A percentile compares a stretch with the other conserved stretches of the same genome.
These are phyloP conservation scores for Rousettus madagascariensis DNA, from an alignment of 2,797 vertebrate species.

Conservation along the genomic window DNA sequence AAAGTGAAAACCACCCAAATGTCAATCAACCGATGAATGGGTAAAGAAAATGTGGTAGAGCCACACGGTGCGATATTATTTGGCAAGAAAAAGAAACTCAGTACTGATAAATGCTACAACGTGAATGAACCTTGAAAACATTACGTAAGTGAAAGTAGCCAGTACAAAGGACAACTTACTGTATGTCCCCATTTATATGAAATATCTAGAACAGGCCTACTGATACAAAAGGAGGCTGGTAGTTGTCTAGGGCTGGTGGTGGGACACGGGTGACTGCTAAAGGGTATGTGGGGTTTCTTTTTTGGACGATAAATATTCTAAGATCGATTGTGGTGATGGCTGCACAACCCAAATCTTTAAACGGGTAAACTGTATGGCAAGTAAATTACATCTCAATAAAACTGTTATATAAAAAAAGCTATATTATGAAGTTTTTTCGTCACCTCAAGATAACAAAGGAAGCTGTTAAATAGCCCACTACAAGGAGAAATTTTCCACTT, in stretches of 20 bases:
- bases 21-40: neutral
- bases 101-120: neutral
- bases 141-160: neutral
- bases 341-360: neutral
- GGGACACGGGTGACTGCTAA: neutral
- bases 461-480: neutral
- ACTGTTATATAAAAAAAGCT: neutral
- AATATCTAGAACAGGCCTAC: neutral
- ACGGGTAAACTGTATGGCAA: neutral
- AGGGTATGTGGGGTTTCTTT: neutral
- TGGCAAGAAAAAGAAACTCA: conserved; percentile 6
- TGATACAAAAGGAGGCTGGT: neutral
- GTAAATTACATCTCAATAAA: conserved; percentile 43
- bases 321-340: neutral
- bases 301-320: neutral
- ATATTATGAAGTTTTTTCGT: neutral
- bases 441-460: conserved; percentile 3
- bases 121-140: neutral
- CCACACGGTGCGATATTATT: neutral
- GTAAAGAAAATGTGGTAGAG: neutral
- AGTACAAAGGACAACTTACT: conserved; percentile 1
- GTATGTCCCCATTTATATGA: neutral
- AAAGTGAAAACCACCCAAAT: conserved; percentile 4
- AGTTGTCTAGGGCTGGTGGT: neutral
- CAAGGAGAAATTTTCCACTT: neutral